phyloP scores from a whole-genome alignment of 2,888 invertebrate species.

The Meta bourneti region DNA sequence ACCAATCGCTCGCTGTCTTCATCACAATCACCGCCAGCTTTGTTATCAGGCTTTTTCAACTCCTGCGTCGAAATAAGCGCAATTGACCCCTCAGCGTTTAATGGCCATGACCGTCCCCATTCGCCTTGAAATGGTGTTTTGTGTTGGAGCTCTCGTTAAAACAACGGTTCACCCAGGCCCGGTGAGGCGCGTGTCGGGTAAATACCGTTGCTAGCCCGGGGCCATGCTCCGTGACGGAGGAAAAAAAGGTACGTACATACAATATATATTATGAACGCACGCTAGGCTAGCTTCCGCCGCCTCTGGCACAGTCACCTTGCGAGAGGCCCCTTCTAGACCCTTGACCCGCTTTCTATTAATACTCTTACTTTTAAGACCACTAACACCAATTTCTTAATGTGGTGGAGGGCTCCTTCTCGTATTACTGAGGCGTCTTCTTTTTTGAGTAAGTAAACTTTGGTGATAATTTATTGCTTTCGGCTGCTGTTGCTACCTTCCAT shows the following conservation, averaged over 20 bases:
- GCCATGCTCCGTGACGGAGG: conserved; percentile 28
- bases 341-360: conserved; percentile 73
- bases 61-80: background rate
- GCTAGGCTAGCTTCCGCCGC: conserved; percentile 68
- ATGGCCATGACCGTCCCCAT: conserved; percentile 67
- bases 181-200: conserved; percentile 63
- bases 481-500: background rate
- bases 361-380: conserved; percentile 73
- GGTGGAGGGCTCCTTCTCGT: conserved; percentile 5
- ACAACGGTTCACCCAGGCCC: conserved; percentile 46
- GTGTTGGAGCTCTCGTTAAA: conserved; percentile 38
- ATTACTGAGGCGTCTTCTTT: conserved; percentile 5
- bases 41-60: no score
- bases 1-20: no score
- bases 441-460: background rate
- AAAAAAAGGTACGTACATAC: conserved; percentile 35
- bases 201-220: conserved; percentile 72
- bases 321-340: conserved; percentile 56
- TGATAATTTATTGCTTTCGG: conserved; percentile 3
- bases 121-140: conserved; percentile 57
- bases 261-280: conserved; percentile 23
- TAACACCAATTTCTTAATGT: conserved; percentile 29
- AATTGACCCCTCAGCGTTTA: conserved; percentile 23
- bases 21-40: no score
- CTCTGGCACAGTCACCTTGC: conserved; percentile 48